A percentile compares a stretch with the other conserved stretches of the same genome.
Evolutionary conservation across 2,888 invertebrate genomes (phyloP).

Genomic region (Erebia epiphron): DNA sequence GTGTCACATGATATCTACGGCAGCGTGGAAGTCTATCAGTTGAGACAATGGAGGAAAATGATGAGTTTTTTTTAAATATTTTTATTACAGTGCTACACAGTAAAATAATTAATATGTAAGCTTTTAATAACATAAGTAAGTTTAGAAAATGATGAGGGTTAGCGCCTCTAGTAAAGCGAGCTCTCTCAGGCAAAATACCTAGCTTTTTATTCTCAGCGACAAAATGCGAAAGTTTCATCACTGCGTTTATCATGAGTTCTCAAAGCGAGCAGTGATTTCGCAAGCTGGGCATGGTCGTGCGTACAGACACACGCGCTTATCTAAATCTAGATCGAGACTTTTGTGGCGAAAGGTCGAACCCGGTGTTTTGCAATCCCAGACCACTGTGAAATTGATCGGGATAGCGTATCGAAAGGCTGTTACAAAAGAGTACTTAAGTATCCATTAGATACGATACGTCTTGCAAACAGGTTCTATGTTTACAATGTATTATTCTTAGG

Average conservation of each 20-base stretch:
- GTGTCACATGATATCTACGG: no score
- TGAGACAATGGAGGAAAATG: no score
- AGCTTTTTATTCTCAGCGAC: slow-evolving; percentile 20
- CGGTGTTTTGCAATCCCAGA: slow-evolving; percentile 54
- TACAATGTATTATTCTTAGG: slow-evolving; percentile 5
- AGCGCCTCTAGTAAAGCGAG: no score
- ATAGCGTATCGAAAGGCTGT: slow-evolving; percentile 38
- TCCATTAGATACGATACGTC: slow-evolving; percentile 28
- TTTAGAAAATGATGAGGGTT: no score
- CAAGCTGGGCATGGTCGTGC: slow-evolving; percentile 46
- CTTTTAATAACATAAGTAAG: no score
- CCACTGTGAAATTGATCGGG: slow-evolving; percentile 44
- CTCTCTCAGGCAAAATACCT: neutral
- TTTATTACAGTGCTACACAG: no score
- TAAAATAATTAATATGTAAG: no score
- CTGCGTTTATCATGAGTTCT: slow-evolving; percentile 34
- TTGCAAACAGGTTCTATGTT: neutral
- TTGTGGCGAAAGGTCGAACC: slow-evolving; percentile 73
- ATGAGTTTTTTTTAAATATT: no score
- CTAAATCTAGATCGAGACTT: slow-evolving; percentile 75
- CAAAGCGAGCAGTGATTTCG: slow-evolving; percentile 39
- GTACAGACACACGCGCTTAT: slow-evolving; percentile 59
- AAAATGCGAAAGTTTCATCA: slow-evolving; percentile 33
- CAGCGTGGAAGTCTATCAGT: no score
- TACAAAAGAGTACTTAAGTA: slow-evolving; percentile 35